Evolutionary conservation across 2,797 vertebrate genomes (phyloP).

Genomic region (Otus scops): DNA sequence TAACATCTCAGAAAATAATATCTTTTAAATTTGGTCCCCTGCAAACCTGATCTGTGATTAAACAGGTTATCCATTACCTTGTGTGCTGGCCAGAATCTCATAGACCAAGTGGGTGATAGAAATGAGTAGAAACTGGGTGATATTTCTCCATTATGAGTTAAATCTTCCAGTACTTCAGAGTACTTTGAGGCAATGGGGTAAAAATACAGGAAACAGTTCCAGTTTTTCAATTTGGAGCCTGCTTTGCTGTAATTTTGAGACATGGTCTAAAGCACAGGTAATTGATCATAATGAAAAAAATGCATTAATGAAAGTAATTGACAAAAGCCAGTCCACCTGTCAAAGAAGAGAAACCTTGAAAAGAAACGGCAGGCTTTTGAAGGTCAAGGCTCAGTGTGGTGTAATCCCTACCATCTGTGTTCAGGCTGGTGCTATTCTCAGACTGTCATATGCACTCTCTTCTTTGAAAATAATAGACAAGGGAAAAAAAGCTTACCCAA

Average conservation of each 20-base stretch:
- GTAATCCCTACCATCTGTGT: constrained; percentile 83
- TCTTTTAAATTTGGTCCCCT: not conserved
- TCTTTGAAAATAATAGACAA: constrained; percentile 78
- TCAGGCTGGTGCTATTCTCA: constrained; percentile 73
- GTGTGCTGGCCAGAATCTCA: constrained; percentile 8
- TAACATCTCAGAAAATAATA: not conserved
- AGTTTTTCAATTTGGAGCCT: not conserved
- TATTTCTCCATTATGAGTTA: not conserved
- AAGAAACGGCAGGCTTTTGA: constrained; percentile 73
- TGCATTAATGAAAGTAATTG: constrained; percentile 77
- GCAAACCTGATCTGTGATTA: not conserved
- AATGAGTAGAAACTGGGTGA: not conserved
- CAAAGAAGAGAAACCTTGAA: constrained; percentile 75
- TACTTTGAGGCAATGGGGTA: not conserved
- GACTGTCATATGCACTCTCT: constrained; percentile 72
- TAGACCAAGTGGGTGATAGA: not conserved
- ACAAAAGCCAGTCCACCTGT: constrained; percentile 74
- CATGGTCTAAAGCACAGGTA: constrained; percentile 30
- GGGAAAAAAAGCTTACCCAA: constrained; percentile 62
- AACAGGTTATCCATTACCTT: not conserved
- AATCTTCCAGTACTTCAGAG: not conserved
- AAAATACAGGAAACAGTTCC: not conserved
- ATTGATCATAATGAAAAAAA: constrained; percentile 64
- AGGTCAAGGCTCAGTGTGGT: constrained; percentile 78
- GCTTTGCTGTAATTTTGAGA: constrained; percentile 30